Conservation (phyloP, 2,888 invertebrate species). For the Pachycephus smyrnensis region DNA sequence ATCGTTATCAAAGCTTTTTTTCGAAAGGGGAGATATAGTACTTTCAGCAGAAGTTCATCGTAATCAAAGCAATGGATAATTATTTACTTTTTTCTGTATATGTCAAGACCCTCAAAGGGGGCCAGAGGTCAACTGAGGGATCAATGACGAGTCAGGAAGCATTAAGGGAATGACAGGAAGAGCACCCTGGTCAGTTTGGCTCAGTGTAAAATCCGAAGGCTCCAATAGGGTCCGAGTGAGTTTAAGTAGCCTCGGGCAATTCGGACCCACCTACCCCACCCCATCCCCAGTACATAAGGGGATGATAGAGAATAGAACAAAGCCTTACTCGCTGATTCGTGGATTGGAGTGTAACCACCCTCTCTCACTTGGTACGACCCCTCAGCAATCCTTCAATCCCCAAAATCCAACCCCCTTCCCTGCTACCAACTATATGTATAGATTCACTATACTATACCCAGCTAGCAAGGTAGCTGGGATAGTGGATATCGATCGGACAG, state of each 20-base stretch:
- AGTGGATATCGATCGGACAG: constrained; percentile 47
- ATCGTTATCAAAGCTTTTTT: background rate
- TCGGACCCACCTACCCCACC: constrained; percentile 18
- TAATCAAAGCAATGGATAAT: background rate
- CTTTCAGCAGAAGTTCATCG: background rate
- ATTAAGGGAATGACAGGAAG: background rate
- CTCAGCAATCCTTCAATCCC: constrained; percentile 3
- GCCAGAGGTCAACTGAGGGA: background rate
- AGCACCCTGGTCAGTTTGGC: constrained; percentile 1
- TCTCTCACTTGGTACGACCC: constrained; percentile 14
- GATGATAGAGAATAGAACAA: constrained; percentile 42
- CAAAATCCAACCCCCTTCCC: constrained; percentile 14
- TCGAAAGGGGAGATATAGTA: background rate
- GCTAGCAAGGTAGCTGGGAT: constrained; percentile 11
- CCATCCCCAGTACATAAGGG: constrained; percentile 18
- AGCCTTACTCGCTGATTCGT: constrained; percentile 43
- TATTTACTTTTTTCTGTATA: background rate
- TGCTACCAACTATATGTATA: background rate
- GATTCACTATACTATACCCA: background rate
- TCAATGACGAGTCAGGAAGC: background rate
- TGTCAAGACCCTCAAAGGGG: background rate
- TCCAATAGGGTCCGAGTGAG: constrained; percentile 11
- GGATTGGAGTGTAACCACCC: constrained; percentile 46
- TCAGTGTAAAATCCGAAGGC: background rate
- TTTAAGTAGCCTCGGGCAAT: constrained; percentile 29